Base-by-base conservation (phyloP, 2,797 vertebrate genomes). In the Pogoniulus pusillus region DNA sequence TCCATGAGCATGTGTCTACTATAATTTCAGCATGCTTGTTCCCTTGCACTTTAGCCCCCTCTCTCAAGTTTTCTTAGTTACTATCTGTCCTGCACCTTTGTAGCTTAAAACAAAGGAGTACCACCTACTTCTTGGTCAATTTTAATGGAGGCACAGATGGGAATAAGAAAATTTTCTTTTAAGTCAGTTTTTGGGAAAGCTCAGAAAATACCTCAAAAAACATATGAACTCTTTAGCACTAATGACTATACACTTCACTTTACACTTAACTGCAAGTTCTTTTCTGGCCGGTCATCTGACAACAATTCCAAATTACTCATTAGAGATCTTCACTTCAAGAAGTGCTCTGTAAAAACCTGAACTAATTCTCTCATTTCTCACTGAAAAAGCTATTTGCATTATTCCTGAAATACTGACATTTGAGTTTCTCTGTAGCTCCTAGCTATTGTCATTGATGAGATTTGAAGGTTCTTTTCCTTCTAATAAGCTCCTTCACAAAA, bases 221-320 rank as follows among this genome's bases (percentile, higher is more conserved):
- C 4, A 32, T 7, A 12, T 18, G 2, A 80, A 71, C 13, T 18
- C 2, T 68, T 90, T 55, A 27, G 60, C 29, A 72, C 35, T 64
- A 60, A 72, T 37, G 8, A 76, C 29, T 41, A n/a, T 20, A 18
- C 39, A 81, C 60, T 55, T 65, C 77, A 35, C 20, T 85, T 55
- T 4, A 5, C n/a, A 37, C 58, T 74, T 41, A 65, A 75, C 74
- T 92, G 81, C 51, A 88, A 93, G 86, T 59, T 82, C 63, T 2
- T 82, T 29, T 30, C 82, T 90, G 73, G 74, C 55, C 72, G 84
- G 47, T 30, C 47, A 90, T 69, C 80, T 94, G 90, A 92, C 78
- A 91, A 87, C 85, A 92, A 89, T 80, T 93, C 51, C 77, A 82
- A 93, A 85, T 49, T 69, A 86, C 53, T 91, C 81, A 88, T 94